phyloP scores from a whole-genome alignment of 2,113 vertebrate genomes.

The Centropus unirufus region DNA sequence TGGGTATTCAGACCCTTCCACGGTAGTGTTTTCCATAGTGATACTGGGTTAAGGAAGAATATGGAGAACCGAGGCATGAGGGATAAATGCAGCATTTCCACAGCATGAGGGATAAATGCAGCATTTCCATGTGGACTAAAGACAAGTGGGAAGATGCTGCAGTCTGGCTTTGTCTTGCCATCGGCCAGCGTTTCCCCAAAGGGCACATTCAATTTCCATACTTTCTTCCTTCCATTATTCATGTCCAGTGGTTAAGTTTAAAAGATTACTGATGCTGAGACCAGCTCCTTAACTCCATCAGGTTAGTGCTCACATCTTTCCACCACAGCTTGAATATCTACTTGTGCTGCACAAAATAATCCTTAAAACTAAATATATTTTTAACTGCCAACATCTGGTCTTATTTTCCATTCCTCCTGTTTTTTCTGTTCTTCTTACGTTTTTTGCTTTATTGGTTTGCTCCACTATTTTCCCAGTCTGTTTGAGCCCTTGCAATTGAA shows the following conservation, averaged over 20 bases:
- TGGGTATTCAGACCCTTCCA: neutral
- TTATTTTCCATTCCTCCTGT: neutral
- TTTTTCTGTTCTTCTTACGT: neutral
- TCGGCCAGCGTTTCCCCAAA: neutral
- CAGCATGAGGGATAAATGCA: rapidly evolving
- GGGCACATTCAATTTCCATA: neutral
- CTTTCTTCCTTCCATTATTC: neutral
- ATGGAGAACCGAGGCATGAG: neutral
- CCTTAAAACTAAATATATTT: neutral
- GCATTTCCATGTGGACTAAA: neutral
- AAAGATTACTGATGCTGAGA: neutral
- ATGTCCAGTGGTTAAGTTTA: neutral
- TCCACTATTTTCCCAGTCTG: neutral
- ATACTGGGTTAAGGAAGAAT: neutral
- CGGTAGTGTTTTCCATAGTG: neutral
- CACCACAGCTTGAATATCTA: neutral
- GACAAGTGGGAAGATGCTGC: neutral
- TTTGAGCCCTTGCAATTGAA: neutral
- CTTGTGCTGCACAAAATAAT: neutral
- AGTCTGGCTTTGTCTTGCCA: neutral
- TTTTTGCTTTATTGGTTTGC: constrained; percentile 6
- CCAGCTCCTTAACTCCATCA: neutral
- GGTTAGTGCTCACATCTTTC: neutral
- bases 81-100: neutral
- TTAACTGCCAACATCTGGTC: neutral